A percentile compares a stretch with the other conserved stretches of the same genome.
Evolutionary conservation across 2,113 vertebrate genomes (phyloP).

Genomic region (Cynopterus brachyotis): DNA sequence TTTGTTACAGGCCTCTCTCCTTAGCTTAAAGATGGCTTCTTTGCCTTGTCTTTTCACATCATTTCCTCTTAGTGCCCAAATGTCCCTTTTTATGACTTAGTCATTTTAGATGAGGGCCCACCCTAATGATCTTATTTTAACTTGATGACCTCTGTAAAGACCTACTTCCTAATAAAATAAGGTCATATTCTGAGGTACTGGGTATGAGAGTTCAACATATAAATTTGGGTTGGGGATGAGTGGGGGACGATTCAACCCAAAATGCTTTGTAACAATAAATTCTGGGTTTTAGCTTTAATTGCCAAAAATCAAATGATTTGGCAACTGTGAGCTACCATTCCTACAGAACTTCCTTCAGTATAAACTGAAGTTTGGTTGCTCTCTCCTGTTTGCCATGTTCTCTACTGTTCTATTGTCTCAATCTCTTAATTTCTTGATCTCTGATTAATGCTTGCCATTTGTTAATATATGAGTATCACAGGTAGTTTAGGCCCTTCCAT

Average conservation of each 20-base stretch:
- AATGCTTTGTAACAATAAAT: neutral
- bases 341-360: neutral
- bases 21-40: neutral
- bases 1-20: neutral
- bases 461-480: neutral
- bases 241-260: neutral
- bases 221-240: neutral
- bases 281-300: neutral
- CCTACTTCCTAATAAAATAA: neutral
- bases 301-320: neutral
- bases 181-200: neutral
- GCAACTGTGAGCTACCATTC: neutral
- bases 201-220: neutral
- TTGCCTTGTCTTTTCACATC: neutral
- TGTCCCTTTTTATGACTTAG: neutral
- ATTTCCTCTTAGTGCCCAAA: neutral
- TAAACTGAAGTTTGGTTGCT: neutral
- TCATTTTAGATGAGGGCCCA: neutral
- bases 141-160: neutral
- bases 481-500: neutral
- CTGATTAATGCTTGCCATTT: neutral
- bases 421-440: neutral
- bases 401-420: neutral
- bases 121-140: neutral
- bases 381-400: neutral